Evolutionary conservation across 2,797 vertebrate species (phyloP), one percentile per base, ranked within the genome.

Genomic region (Agapornis canus): DNA sequence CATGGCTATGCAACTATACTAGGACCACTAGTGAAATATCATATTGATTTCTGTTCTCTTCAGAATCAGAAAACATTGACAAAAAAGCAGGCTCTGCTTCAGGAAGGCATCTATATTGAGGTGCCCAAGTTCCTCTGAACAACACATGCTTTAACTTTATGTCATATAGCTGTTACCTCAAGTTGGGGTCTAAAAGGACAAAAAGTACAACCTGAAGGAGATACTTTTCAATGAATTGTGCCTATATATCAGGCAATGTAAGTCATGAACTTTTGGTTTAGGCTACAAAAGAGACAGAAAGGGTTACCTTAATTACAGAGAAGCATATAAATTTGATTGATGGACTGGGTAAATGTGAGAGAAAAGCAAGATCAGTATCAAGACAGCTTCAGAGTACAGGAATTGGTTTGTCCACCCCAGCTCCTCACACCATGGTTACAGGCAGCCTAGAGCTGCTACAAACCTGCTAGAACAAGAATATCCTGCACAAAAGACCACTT

Each of bases 371-470:
- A 77, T 79, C 54, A 47, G 39, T 73, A 82, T 32, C 37, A 61
- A 70, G 59, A 60, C 51, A 73, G 22, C 16, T 51, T 89, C 69
- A 63, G 68, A 66, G 32, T 31, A 22, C 54, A 91, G 84, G 71
- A 86, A 84, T 52, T n/a, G 21, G 39, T 17, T 63, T 71, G 70
- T 78, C 65, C 32, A 45, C n/a, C 59, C 42, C 25, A 70, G 27
- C 9, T 68, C 21, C 14, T 47, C 52, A 43, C 0, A 0, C 5
- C 32, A 8, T 4, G 1, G 63, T 77, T 66, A 59, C 35, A 14
- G 37, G 71, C 16, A 5, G 21, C 20, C 10, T 12, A 1, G 37
- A 45, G 56, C 43, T 85, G 68, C 73, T 70, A 43, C 59, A 80
- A 73, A 70, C 45, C 60, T 59, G 11, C 51, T 80, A 63, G 31